Percentiles rank a stretch among this genome's conserved stretches.
Conservation (phyloP, 2,888 invertebrate species). For the Orthosia incerta region DNA sequence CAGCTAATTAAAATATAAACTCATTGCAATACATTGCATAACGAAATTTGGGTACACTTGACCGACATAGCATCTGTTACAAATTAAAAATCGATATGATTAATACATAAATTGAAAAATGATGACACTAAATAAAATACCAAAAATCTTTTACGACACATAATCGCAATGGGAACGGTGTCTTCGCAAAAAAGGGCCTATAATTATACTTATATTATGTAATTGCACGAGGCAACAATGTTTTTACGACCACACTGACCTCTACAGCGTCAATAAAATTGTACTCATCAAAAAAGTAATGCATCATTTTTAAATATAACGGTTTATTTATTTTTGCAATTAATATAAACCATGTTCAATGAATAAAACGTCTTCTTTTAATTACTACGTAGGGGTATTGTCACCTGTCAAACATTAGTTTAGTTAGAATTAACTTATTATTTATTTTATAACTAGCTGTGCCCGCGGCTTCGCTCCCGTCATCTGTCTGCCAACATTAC, state of each 20-base stretch:
- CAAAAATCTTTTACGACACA: neutral
- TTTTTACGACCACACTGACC: constrained; percentile 22
- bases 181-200: neutral
- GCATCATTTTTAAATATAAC: neutral
- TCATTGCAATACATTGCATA: too few species aligned
- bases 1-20: too few species aligned
- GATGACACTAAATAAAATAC: neutral
- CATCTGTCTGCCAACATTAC: too few species aligned
- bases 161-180: neutral
- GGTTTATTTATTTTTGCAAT: neutral
- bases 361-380: too few species aligned
- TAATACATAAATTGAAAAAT: neutral
- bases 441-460: too few species aligned
- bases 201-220: neutral
- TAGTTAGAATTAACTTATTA: too few species aligned
- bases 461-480: too few species aligned
- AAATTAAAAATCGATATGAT: neutral
- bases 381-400: too few species aligned
- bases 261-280: neutral
- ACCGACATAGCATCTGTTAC: too few species aligned
- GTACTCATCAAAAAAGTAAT: neutral
- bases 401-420: too few species aligned
- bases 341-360: too few species aligned
- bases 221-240: neutral
- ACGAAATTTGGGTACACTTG: too few species aligned